Conservation (phyloP, 2,113 vertebrate genomes). For the Salminus brasiliensis region DNA sequence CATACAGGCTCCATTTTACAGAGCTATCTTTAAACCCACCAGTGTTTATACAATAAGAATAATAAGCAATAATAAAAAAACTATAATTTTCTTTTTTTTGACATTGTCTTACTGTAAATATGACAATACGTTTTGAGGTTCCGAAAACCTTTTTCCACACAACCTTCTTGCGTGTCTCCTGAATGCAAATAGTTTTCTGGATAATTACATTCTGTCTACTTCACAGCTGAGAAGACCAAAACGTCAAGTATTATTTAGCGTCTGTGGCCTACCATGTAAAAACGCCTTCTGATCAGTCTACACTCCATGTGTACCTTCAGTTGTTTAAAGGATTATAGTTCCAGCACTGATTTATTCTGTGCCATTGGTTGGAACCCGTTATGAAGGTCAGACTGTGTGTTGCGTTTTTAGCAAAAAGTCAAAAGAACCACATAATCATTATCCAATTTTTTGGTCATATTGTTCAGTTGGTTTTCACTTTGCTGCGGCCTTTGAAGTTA, state of each 20-base stretch:
- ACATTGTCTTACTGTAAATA: background rate
- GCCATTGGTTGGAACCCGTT: too few relatives aligned
- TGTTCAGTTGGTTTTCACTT: background rate
- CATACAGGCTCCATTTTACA: constrained; percentile 27
- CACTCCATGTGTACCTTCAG: too few relatives aligned
- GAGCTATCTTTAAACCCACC: background rate
- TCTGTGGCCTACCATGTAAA: background rate
- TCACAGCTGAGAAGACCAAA: constrained; percentile 55
- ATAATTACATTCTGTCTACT: constrained; percentile 60
- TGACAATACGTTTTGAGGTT: background rate
- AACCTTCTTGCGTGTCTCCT: constrained; percentile 26
- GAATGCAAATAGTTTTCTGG: constrained; percentile 52
- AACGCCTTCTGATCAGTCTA: background rate
- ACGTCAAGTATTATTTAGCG: too few relatives aligned
- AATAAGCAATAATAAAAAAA: background rate
- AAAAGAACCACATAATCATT: too few relatives aligned
- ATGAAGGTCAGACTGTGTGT: too few relatives aligned
- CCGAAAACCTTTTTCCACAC: constrained; percentile 9
- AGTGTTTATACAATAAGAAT: background rate
- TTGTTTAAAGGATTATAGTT: too few relatives aligned
- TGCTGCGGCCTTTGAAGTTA: constrained; percentile 53
- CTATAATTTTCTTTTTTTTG: too few relatives aligned
- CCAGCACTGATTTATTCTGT: too few relatives aligned
- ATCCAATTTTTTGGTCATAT: background rate
- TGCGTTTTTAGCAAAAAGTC: too few relatives aligned